Conservation (phyloP, 2,797 vertebrate genomes). For the Diplodus puntazzo region DNA sequence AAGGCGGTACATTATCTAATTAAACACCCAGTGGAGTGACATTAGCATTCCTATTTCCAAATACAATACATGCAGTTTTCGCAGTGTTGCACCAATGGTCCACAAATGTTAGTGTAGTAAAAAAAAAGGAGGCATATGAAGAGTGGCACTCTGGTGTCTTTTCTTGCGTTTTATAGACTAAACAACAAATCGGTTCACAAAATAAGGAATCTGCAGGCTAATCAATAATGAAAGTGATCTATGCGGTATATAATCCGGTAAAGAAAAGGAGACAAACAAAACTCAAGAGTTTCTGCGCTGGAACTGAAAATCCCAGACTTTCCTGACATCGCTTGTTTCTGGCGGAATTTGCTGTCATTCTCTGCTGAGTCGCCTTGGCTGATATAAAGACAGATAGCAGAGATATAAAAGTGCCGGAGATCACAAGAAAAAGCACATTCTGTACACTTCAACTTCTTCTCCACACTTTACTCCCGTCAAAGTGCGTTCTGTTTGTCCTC, state of each 20-base stretch:
- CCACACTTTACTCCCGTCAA: conserved; percentile 26
- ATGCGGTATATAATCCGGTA: not conserved
- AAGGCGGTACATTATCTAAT: not conserved
- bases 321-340: conserved; percentile 34
- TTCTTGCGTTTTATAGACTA: not conserved
- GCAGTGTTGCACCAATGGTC: not conserved
- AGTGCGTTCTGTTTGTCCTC: not conserved
- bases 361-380: conserved; percentile 35
- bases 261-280: not conserved
- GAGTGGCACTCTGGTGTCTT: not conserved
- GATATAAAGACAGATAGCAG: conserved; percentile 51
- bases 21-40: not conserved
- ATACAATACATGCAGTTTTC: not conserved
- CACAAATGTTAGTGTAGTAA: not conserved
- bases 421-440: conserved; percentile 38
- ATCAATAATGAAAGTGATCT: not conserved
- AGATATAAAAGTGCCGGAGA: conserved; percentile 20
- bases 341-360: conserved; percentile 34
- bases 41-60: not conserved
- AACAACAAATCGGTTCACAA: not conserved
- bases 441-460: conserved; percentile 19
- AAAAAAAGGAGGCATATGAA: not conserved
- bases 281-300: not conserved
- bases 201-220: not conserved
- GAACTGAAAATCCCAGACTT: conserved; percentile 25